Base-by-base conservation (phyloP, 2,797 vertebrate genomes). In the Aeoliscus strigatus region DNA sequence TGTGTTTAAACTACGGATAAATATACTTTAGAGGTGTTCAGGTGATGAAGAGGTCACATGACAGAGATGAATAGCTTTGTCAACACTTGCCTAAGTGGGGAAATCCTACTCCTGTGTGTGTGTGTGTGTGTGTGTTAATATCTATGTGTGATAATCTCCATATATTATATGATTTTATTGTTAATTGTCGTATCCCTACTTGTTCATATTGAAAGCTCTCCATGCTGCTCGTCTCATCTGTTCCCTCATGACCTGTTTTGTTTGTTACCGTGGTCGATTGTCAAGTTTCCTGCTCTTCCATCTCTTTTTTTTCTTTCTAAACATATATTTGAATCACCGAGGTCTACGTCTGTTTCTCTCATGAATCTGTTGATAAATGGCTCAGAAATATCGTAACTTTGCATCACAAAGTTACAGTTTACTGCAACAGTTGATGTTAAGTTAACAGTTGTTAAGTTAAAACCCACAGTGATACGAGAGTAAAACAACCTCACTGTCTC, bases 231-330 rank as follows among this genome's bases (percentile, higher is more conserved):
- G 5, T 40, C n/a, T 2, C 5, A 5, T 36, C 27, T 30, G 4
- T 24, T 12, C 9, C 14, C 37, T 46, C 13, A 0, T 40, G 48
- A 26, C n/a, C 42, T 56, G n/a, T 72, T 66, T 62, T 45, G 54
- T 51, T 51, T 58, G 64, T 82, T 79, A 57, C 75, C 64, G 77
- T 75, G 60, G 70, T 54, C 2, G 9, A 27, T 56, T 47, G 31
- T 50, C 38, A 26, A 59, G 38, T 59, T 54, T 41, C 46, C 29
- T 11, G 7, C 39, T 27, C 13, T 17, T 14, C 39, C 31, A 50
- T 4, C 24, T 23, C 42, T 27, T 35, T 54, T 36, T 12, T 35
- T 66, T 49, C n/a, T 60, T 9, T 55, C 27, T 65, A 21, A 60
- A 33, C 48, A 73, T 39, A 42, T 45, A 32, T 56, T 51, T 63